phyloP scores from a whole-genome alignment of 2,888 invertebrate species.

The Euphydryas editha region DNA sequence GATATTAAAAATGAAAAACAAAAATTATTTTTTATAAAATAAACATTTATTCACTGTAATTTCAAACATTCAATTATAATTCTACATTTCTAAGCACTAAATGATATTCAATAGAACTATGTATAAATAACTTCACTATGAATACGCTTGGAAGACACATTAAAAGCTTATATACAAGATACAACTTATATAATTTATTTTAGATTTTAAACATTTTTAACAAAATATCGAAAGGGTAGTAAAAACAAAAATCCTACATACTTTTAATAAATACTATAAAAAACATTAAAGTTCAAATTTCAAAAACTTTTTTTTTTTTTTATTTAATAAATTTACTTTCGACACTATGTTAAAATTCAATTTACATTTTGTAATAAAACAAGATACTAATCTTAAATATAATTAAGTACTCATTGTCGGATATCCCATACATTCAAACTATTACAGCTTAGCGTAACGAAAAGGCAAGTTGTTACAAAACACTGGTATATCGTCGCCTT shows the following conservation, averaged over 20 bases:
- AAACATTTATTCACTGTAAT: background rate
- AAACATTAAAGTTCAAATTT: too few species aligned
- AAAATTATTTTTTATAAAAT: background rate
- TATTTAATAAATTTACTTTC: background rate
- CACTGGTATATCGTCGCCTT: background rate
- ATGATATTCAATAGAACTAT: background rate
- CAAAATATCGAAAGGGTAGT: too few species aligned
- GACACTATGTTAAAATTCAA: background rate
- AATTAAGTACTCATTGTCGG: background rate
- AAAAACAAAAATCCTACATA: too few species aligned
- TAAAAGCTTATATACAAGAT: slow-evolving; percentile 1
- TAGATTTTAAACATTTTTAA: too few species aligned
- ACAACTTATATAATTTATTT: too few species aligned
- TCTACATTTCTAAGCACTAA: background rate
- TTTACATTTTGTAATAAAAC: background rate
- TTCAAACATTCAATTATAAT: background rate
- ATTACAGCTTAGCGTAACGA: background rate
- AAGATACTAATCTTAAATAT: background rate
- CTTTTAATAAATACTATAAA: too few species aligned
- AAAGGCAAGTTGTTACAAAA: background rate
- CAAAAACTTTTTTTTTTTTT: too few species aligned
- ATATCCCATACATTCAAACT: background rate
- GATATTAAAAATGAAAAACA: background rate
- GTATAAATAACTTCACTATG: background rate
- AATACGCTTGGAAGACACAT: slow-evolving; percentile 3